Evolutionary conservation across 2,888 invertebrate species (phyloP).

Genomic region (Nemotelus nigrinus): DNA sequence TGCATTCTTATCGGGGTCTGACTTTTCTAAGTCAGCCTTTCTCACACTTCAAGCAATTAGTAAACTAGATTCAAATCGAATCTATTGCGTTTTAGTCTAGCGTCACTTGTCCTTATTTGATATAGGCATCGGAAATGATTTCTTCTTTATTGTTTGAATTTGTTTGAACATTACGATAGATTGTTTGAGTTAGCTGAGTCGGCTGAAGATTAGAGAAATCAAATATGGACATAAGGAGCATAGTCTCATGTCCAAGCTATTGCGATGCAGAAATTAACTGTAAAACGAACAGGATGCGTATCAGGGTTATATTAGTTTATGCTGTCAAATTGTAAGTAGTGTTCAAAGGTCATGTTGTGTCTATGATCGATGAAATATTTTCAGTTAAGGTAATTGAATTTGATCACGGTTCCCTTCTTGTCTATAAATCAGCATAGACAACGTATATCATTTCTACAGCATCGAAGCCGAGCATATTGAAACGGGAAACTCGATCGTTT

Average conservation of each 20-base stretch:
- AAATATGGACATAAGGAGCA: slow-evolving; percentile 1
- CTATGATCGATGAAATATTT: neutral
- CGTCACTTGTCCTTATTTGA: slow-evolving; percentile 2
- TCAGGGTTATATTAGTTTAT: no score
- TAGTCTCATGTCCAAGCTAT: neutral
- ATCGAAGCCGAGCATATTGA: no score
- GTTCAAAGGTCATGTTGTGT: slow-evolving; percentile 1
- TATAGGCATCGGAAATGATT: neutral
- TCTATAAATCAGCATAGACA: no score
- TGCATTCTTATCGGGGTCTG: neutral
- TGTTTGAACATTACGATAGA: neutral
- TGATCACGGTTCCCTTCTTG: no score
- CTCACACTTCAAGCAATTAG: slow-evolving; percentile 5
- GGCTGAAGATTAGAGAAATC: neutral
- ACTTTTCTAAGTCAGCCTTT: neutral
- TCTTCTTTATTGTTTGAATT: neutral
- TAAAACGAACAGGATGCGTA: no score
- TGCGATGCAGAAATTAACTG: no score
- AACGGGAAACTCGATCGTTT: no score
- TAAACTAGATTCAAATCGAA: neutral
- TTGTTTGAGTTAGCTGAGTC: neutral
- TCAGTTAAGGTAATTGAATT: no score
- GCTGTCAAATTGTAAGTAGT: neutral
- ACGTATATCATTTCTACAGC: no score
- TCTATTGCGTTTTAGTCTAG: slow-evolving; percentile 17